Conservation (phyloP, 2,113 vertebrate genomes). For the Upupa epops region DNA sequence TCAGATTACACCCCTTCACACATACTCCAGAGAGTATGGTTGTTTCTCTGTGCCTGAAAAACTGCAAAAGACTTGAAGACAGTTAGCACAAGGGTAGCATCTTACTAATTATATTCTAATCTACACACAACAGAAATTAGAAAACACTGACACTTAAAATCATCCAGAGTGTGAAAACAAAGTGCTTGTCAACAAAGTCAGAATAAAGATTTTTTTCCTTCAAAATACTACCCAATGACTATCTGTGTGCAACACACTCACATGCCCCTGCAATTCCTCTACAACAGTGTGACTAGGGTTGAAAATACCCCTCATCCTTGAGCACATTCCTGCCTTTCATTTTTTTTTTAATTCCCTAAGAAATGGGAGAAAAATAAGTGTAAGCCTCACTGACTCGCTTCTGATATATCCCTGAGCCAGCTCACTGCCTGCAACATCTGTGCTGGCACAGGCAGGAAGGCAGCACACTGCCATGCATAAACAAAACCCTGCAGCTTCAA, state of each 20-base stretch:
- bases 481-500: neutral
- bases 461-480: neutral
- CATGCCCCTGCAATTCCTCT: neutral
- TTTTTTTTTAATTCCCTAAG: neutral
- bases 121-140: neutral
- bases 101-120: neutral
- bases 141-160: neutral
- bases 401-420: neutral
- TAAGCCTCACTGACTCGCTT: neutral
- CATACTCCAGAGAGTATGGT: neutral
- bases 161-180: neutral
- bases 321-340: neutral
- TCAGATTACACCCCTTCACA: neutral
- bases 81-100: neutral
- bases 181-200: neutral
- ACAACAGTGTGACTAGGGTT: neutral
- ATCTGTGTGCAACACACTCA: neutral
- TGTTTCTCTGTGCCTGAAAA: neutral
- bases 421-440: neutral
- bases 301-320: neutral
- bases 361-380: neutral
- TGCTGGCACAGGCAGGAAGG: neutral
- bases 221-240: neutral
- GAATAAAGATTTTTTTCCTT: constrained; percentile 14
- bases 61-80: neutral